These are phyloP conservation scores for Petrocephalus sullivani DNA, from an alignment of 2,797 vertebrate species.

Conservation along the genomic window DNA sequence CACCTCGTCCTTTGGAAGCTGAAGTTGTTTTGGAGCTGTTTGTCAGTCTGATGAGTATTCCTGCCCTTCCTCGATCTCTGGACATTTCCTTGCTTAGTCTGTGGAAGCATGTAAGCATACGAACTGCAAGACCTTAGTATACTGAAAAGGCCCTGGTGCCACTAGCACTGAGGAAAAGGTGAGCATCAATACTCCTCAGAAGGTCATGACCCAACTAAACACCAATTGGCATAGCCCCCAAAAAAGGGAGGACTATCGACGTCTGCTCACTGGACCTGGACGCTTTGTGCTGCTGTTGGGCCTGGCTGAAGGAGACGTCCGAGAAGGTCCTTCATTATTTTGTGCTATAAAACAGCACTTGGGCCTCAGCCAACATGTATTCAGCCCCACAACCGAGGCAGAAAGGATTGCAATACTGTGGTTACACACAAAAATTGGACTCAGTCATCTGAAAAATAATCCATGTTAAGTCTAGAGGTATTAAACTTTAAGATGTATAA, in stretches of 20 bases:
- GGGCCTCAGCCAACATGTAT: not conserved
- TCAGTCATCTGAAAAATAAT: constrained; percentile 10
- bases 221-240: not conserved
- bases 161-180: not conserved
- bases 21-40: not conserved
- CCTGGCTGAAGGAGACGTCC: not conserved
- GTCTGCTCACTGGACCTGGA: not conserved
- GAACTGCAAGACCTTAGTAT: not conserved
- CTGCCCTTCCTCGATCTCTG: not conserved
- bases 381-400: constrained; percentile 9
- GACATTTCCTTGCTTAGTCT: not conserved
- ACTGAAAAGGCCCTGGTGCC: not conserved
- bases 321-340: constrained; percentile 9
- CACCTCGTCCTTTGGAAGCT: not conserved
- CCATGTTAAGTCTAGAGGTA: constrained; percentile 4
- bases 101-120: constrained; percentile 2
- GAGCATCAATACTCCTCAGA: not conserved
- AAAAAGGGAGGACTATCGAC: not conserved
- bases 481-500: constrained; percentile 5
- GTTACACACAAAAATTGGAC: constrained; percentile 11
- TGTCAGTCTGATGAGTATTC: not conserved
- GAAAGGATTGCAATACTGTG: not conserved
- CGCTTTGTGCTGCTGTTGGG: not conserved
- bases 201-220: not conserved
- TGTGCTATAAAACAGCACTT: constrained; percentile 25